phyloP scores from a whole-genome alignment of 2,797 vertebrate species.

The Centropyge bicolor region DNA sequence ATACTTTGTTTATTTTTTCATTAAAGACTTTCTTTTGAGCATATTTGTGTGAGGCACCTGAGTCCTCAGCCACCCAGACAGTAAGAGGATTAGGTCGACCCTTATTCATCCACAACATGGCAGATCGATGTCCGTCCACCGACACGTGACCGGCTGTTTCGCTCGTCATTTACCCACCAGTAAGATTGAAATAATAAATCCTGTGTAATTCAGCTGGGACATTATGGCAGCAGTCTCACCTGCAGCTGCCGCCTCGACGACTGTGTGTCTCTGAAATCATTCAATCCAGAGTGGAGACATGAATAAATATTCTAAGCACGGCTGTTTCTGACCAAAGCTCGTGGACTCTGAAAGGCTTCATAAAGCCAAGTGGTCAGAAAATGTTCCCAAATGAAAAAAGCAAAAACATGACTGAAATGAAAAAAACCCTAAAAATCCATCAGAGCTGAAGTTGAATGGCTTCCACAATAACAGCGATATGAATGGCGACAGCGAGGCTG shows the following conservation, averaged over 20 bases:
- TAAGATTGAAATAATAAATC: slow-evolving; percentile 2
- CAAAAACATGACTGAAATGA: background rate
- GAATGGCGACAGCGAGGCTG: background rate
- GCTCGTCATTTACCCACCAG: slow-evolving; percentile 31
- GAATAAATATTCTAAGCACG: background rate
- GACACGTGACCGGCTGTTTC: slow-evolving; percentile 48
- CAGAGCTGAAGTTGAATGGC: background rate
- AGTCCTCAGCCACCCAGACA: too few relatives aligned
- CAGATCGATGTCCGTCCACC: slow-evolving; percentile 66
- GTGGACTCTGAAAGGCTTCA: background rate
- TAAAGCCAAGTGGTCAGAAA: background rate
- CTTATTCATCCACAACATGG: slow-evolving; percentile 70
- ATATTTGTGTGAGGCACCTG: too few relatives aligned
- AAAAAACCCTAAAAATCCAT: background rate
- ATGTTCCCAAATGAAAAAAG: background rate
- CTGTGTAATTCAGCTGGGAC: background rate
- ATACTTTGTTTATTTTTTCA: too few relatives aligned
- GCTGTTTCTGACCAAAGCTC: background rate
- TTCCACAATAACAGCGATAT: background rate
- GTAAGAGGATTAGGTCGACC: slow-evolving; percentile 74
- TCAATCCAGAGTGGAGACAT: background rate
- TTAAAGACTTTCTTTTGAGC: too few relatives aligned
- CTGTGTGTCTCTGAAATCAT: background rate
- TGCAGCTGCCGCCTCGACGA: background rate
- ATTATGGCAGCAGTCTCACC: slow-evolving; percentile 2